phyloP scores from a whole-genome alignment of 2,797 vertebrate species.

The Discoglossus pictus region DNA sequence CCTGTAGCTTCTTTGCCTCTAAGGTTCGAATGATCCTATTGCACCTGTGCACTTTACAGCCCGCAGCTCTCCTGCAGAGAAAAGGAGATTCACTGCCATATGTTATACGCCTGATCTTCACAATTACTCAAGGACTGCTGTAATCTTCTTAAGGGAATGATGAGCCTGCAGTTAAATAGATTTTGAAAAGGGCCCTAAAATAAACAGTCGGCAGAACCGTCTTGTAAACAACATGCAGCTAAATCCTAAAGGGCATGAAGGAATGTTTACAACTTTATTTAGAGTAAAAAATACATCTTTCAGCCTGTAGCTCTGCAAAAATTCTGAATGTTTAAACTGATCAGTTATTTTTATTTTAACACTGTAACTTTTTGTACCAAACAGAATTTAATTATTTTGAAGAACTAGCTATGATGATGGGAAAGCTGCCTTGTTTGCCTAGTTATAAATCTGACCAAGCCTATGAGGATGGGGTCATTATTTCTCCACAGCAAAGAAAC shows the following conservation, averaged over 20 bases:
- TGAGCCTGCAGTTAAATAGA: slow-evolving; percentile 46
- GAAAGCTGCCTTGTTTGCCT: too few relatives aligned
- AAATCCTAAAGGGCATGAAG: not conserved
- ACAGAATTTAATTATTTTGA: too few relatives aligned
- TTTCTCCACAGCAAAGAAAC: too few relatives aligned
- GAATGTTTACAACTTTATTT: slow-evolving; percentile 18
- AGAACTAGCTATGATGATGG: too few relatives aligned
- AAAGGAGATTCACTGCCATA: slow-evolving; percentile 29
- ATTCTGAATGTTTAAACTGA: too few relatives aligned
- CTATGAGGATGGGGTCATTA: too few relatives aligned
- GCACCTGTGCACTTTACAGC: slow-evolving; percentile 29
- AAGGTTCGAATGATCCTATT: slow-evolving; percentile 22
- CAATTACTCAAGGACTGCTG: slow-evolving; percentile 42
- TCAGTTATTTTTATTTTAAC: too few relatives aligned
- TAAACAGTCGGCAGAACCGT: slow-evolving; percentile 14
- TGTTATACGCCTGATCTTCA: slow-evolving; percentile 37
- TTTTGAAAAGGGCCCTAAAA: slow-evolving; percentile 27
- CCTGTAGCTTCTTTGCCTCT: slow-evolving; percentile 1
- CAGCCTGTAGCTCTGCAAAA: too few relatives aligned
- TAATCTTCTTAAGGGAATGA: slow-evolving; percentile 44
- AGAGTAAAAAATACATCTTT: too few relatives aligned
- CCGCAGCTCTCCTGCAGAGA: slow-evolving; percentile 27
- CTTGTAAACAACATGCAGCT: slow-evolving; percentile 23
- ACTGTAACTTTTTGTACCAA: too few relatives aligned
- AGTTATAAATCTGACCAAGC: too few relatives aligned